phyloP scores from a whole-genome alignment of 1,140 invertebrate genomes.

The Cydia amplana region DNA sequence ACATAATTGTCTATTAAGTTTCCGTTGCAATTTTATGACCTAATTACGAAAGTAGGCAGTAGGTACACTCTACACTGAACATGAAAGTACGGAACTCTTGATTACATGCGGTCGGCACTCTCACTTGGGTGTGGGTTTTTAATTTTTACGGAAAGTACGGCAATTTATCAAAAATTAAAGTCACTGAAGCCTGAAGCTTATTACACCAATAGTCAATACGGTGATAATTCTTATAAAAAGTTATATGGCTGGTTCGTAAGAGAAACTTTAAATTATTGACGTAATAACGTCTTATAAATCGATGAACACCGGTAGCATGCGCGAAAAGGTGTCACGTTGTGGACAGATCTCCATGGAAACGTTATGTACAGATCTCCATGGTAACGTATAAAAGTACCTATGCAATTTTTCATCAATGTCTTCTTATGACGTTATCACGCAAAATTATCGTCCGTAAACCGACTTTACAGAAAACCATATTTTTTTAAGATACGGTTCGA shows the following conservation, averaged over 20 bases:
- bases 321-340: too few relatives aligned
- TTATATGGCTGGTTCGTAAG: background rate
- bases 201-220: background rate
- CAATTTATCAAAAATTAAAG: constrained; percentile 3
- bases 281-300: too few relatives aligned
- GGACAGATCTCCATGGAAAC: too few relatives aligned
- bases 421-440: too few relatives aligned
- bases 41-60: background rate
- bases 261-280: background rate
- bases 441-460: too few relatives aligned
- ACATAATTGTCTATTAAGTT: background rate
- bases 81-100: background rate
- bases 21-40: background rate
- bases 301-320: too few relatives aligned
- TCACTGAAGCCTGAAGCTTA: constrained; percentile 1
- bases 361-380: too few relatives aligned
- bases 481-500: background rate
- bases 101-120: constrained; percentile 17
- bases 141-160: background rate
- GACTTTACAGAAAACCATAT: too few relatives aligned
- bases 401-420: too few relatives aligned
- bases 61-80: background rate
- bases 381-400: too few relatives aligned
- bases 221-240: background rate
- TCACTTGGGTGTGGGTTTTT: background rate